Evolutionary conservation across 2,113 vertebrate species (phyloP), one percentile per base, ranked within the genome.

Genomic region (Lichenostomus cassidix): DNA sequence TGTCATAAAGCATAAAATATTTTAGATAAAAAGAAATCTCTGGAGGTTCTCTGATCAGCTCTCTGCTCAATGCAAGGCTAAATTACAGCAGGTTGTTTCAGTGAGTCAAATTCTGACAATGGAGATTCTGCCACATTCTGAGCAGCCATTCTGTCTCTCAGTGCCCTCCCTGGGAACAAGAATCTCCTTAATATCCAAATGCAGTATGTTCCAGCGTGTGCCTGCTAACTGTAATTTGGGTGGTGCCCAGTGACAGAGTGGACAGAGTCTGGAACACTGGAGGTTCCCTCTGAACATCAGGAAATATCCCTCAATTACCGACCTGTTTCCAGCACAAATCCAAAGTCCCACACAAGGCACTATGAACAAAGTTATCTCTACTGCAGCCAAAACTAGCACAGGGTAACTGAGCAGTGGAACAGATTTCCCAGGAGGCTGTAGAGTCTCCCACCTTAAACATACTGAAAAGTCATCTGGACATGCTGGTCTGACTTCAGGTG

Each of bases 401-500:
- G 21, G 17, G 17, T 53, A 29, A 68, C 31, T 14, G 11, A 85
- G 31, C 67, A 59, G 24, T 56, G 53, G n/a, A 28, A 49, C 7
- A 37, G 39, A 28, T 24, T 85, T 47, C 28, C 20, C 25, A 4
- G 14, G 9, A 64, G 33, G 14, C 27, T 77, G 14, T 1, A n/a
- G 21, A 65, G 21, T 33, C 20, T 79, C 58, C 16, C 3, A 47
- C n/a, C 31, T 37, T 15, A 62, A 35, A 70, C 12, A 35, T 1
- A 53, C 0, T 42, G 19, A 41, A 5, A 78, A 67, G 7, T 9
- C 3, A 9, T 7, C 21, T 27, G n/a, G 23, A 29, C 12, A 55
- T 0, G 0, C n/a, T n/a, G n/a, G n/a, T n/a, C 10, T 31, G 31
- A 37, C 44, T 46, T 46, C 44, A 46, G 44, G 44, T 46, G 44